Evolutionary conservation across 2,888 invertebrate genomes (phyloP).

Genomic region (Andrena haemorrhoa): DNA sequence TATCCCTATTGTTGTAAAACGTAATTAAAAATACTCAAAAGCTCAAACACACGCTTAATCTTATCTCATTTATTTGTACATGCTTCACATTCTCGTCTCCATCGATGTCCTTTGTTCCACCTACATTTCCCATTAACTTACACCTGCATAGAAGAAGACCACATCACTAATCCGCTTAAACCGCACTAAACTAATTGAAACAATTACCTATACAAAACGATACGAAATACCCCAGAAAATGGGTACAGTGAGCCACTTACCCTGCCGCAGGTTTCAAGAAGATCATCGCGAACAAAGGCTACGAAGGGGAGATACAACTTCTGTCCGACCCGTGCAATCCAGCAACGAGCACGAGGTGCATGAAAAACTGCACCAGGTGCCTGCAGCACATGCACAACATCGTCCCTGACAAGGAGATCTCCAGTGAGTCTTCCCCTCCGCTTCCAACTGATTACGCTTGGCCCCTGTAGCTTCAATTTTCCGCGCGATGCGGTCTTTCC

Average conservation of each 20-base stretch:
- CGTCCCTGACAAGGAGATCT: conserved; percentile 78
- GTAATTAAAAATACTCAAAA: neutral
- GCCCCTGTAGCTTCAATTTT: neutral
- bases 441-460: too few relatives aligned
- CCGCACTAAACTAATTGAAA: too few relatives aligned
- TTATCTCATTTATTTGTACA: neutral
- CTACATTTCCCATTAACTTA: too few relatives aligned
- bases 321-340: conserved; percentile 85
- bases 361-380: conserved; percentile 85
- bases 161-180: too few relatives aligned
- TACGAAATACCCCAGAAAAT: too few relatives aligned
- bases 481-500: neutral
- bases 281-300: conserved; percentile 88
- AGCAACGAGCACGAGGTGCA: conserved; percentile 85
- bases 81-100: neutral
- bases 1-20: too few relatives aligned
- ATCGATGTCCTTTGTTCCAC: too few relatives aligned
- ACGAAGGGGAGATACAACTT: conserved; percentile 88
- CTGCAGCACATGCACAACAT: conserved; percentile 77
- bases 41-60: neutral
- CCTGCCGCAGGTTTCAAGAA: conserved; percentile 87
- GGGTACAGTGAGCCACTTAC: too few relatives aligned
- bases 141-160: too few relatives aligned
- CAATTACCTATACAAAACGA: too few relatives aligned
- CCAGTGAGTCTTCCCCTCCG: conserved; percentile 72